Percentiles rank a stretch among this genome's conserved stretches.
Conservation (phyloP, 35 echinoderm and acorn worm species). For the Heliocidaris erythrogramma region DNA sequence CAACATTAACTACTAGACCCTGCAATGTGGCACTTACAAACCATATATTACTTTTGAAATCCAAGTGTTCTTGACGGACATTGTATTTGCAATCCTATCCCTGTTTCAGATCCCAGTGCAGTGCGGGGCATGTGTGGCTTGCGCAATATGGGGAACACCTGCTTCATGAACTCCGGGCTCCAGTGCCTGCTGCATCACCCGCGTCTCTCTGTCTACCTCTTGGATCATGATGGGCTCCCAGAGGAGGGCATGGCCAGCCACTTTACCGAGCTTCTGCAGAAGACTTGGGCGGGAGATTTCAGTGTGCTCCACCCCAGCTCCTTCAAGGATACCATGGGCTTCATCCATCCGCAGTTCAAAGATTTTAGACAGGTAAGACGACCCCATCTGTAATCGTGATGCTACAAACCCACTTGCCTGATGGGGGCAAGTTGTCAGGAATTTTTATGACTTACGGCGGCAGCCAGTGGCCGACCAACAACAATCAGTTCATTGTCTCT, state of each 20-base stretch:
- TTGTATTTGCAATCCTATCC: no score
- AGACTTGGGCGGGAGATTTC: slow-evolving; percentile 87
- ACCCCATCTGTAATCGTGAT: no score
- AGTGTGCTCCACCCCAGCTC: slow-evolving; percentile 73
- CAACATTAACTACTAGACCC: no score
- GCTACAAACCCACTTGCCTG: no score
- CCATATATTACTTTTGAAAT: no score
- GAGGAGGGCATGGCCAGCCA: slow-evolving; percentile 62
- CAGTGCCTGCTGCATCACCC: slow-evolving; percentile 93
- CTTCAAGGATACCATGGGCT: slow-evolving; percentile 92
- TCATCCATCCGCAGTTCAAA: slow-evolving; percentile 91
- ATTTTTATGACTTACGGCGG: no score
- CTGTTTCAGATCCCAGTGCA: slow-evolving; percentile 61
- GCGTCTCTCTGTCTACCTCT: slow-evolving; percentile 59
- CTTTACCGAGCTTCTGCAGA: slow-evolving; percentile 71
- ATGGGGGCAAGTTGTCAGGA: no score
- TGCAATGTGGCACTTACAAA: no score
- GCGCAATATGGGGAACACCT: slow-evolving; percentile 97
- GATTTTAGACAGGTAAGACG: slow-evolving; percentile 84
- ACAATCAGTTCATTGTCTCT: no score
- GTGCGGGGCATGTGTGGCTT: slow-evolving; percentile 85
- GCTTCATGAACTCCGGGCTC: slow-evolving; percentile 98
- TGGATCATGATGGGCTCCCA: slow-evolving; percentile 54
- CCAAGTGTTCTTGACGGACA: no score
- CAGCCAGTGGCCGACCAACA: not conserved